Percentiles rank a stretch among this genome's conserved stretches.
phyloP scores from a whole-genome alignment of 2,113 vertebrate species.

The Ciconia boyciana region DNA sequence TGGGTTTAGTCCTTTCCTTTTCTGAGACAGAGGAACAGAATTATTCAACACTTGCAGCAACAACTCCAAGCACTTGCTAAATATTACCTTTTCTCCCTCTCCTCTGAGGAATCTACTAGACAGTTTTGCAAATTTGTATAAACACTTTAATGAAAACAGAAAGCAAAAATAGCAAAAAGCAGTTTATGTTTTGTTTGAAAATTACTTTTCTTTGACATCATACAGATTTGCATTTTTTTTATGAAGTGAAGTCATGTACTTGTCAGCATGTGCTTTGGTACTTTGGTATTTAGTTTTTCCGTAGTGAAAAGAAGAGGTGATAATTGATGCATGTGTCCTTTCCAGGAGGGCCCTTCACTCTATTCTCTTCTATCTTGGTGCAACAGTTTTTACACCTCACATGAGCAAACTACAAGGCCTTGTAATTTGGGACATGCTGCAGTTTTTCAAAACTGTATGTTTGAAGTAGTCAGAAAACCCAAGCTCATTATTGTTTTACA shows the following conservation, averaged over 20 bases:
- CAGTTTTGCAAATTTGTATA: background rate
- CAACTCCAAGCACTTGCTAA: background rate
- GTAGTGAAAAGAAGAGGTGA: background rate
- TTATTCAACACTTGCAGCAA: constrained; percentile 22
- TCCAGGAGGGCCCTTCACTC: background rate
- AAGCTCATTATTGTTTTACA: background rate
- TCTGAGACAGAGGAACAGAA: constrained; percentile 64
- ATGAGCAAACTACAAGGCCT: background rate
- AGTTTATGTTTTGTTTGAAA: background rate
- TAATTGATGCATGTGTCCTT: background rate
- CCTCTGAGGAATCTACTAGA: background rate
- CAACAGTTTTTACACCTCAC: background rate
- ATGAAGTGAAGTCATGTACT: background rate
- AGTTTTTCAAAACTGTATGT: background rate
- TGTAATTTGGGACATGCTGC: background rate
- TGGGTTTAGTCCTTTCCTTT: constrained; percentile 75
- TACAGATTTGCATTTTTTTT: background rate
- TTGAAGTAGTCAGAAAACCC: background rate
- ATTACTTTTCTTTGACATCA: background rate
- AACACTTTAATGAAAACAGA: background rate
- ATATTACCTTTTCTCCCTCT: background rate
- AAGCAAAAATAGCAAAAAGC: background rate
- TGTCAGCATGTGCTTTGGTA: background rate
- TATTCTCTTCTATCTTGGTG: background rate
- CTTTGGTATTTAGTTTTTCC: background rate